Percentiles rank a stretch among this genome's conserved stretches.
phyloP scores from a whole-genome alignment of 2,888 invertebrate species.

The Perithous albicinctus region DNA sequence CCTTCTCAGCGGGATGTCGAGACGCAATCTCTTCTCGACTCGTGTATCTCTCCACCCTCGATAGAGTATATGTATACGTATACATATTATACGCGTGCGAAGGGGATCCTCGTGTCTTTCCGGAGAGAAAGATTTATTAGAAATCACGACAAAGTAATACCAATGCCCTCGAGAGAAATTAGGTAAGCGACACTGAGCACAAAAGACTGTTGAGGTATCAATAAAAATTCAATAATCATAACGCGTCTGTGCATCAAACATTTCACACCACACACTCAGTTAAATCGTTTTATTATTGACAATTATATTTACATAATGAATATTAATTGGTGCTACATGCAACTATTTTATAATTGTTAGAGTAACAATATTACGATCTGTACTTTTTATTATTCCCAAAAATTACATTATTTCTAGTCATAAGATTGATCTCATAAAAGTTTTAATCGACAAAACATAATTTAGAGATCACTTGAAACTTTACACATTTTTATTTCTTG shows the following conservation, averaged over 20 bases:
- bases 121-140: constrained; percentile 82
- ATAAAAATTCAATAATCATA: constrained; percentile 49
- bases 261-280: constrained; percentile 14
- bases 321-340: too few relatives aligned
- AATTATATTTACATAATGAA: too few relatives aligned
- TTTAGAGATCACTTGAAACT: too few relatives aligned
- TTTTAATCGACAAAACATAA: too few relatives aligned
- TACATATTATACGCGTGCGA: constrained; percentile 62
- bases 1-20: constrained; percentile 81
- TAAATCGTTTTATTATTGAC: neutral
- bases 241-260: constrained; percentile 3
- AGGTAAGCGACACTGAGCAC: constrained; percentile 45
- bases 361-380: too few relatives aligned
- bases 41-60: constrained; percentile 62
- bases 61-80: constrained; percentile 2
- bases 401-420: too few relatives aligned
- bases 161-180: constrained; percentile 66
- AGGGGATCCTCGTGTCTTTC: constrained; percentile 74
- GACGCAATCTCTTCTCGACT: constrained; percentile 80
- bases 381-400: too few relatives aligned
- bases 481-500: too few relatives aligned
- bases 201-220: constrained; percentile 39
- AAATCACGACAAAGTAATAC: constrained; percentile 81
- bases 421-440: too few relatives aligned
- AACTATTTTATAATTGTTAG: too few relatives aligned